Base-by-base conservation (phyloP, 2,888 invertebrate genomes). In the Eueremaeus valkanovi region DNA sequence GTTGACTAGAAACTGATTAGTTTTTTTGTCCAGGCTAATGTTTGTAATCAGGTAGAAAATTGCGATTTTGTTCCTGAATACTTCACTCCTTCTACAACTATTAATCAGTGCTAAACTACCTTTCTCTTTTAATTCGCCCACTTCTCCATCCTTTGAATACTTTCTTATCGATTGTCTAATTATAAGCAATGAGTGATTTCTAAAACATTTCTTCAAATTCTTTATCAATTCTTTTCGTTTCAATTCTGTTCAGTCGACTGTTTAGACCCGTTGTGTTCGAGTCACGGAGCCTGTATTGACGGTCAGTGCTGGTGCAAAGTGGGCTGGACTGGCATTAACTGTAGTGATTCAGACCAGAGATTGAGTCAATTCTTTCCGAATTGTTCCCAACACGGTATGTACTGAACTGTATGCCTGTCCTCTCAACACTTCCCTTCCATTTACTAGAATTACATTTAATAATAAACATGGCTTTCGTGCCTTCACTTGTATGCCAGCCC, bases 301-400 rank as follows among this genome's bases (percentile, higher is more conserved):
- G 96, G 96, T 2, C 88, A 90, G 45, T 98, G 98, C 84, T 90
- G 95, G 78, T 99, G 98, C 84, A 93, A 93, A 83, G 92, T 94
- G 82, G 98, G 98, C 6, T 99, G 95, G 93, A 92, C 93, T 82
- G 98, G 98, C 0, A 84, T 88, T 0, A 95, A 95, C 82, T 96
- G 96, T 82, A 90, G 90, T 61, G 90, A 91, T 78, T 92, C 92
- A 88, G 94, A 95, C 83, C 92, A 92, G 81, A 93, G 94, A 80
- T 93, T 94, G 0, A 85, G 93, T 27, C 93, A 94, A 82, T 95
- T 94, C 83, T 86, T 95, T 73, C 94, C 94, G 0, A 93, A 93
- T 83, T 95, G 94, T 84, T 91, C 92, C 31, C 90, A 91, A 16
- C 94, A 95, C 81, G 75, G 75, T 74, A 74, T 68, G 36, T n/a